Evolutionary conservation across 2,888 invertebrate genomes (phyloP), one percentile per base, ranked within the genome.

Genomic region (Pseudococcus longispinus): DNA sequence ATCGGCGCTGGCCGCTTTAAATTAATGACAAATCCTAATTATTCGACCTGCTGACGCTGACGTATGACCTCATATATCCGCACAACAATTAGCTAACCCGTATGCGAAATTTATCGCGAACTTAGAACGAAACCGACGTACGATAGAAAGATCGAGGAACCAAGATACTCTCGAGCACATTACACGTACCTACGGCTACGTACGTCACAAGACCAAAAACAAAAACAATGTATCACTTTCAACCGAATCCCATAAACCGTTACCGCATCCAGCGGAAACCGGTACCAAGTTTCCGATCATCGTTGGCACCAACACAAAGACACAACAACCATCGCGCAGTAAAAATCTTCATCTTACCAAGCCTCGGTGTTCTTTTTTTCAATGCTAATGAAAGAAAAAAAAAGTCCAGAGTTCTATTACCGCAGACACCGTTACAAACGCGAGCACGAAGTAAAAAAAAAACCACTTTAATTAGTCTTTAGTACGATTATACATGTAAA

Each of bases 191-290:
- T 15, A 15, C n/a, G n/a, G n/a, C n/a, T n/a, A n/a, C n/a, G n/a
- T n/a, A n/a, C 37, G 37, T 55, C 13, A 55, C n/a, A 55, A 55
- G 55, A 55, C 55, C 55, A 55, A 60, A 37, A 37, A 37, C 37
- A 37, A 37, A 37, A 37, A 60, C 60, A 60, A 70, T 70, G 70
- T 70, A 70, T 70, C 60, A 70, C 70, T 70, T 70, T 70, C 26
- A 26, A 70, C 29, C 70, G 70, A 70, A 70, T 70, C 29, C 60
- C 60, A 23, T 23, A 60, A 60, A 60, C 60, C 60, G 60, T 20
- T 60, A 60, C 60, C 60, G 15, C 60, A 60, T 60, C 20, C 23
- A 60, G 51, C 51, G 51, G 51, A 51, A 51, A 51, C 51, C 51
- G 51, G 51, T 51, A 51, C 51, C 6, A n/a, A 20, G 23, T 60